Evolutionary conservation across 2,113 vertebrate genomes (phyloP).

Genomic region (Zosterops borbonicus): DNA sequence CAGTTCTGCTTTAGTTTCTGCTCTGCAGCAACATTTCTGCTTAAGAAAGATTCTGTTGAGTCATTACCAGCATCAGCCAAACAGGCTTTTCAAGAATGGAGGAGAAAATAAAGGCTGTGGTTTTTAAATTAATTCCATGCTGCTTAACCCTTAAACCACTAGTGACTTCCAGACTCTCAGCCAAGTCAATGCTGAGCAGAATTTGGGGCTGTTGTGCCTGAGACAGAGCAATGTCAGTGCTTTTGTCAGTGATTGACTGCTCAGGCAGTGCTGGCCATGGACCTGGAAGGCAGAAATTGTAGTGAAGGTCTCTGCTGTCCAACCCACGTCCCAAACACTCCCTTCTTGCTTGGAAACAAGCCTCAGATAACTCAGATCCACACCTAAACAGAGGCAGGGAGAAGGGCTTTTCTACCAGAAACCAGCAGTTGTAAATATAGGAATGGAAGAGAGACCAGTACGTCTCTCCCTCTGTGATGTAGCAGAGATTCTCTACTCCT

Average conservation of each 20-base stretch:
- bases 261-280: background rate
- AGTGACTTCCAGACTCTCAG: background rate
- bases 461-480: background rate
- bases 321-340: background rate
- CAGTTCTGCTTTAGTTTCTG: conserved; percentile 53
- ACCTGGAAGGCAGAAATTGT: background rate
- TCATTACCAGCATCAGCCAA: conserved; percentile 61
- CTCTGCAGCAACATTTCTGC: conserved; percentile 12
- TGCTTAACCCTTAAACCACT: conserved; percentile 59
- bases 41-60: conserved; percentile 67
- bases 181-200: background rate
- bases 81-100: conserved; percentile 71
- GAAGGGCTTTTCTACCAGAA: background rate
- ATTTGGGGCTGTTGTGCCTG: background rate
- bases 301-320: background rate
- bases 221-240: background rate
- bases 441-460: background rate
- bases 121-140: conserved; percentile 51
- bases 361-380: background rate
- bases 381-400: background rate
- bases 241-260: background rate
- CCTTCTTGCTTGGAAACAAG: background rate
- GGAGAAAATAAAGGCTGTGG: conserved; percentile 64
- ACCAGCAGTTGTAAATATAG: background rate
- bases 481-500: background rate